These are phyloP conservation scores for Proterorhinus semilunaris DNA, from an alignment of 2,113 vertebrate genomes.

Conservation along the genomic window DNA sequence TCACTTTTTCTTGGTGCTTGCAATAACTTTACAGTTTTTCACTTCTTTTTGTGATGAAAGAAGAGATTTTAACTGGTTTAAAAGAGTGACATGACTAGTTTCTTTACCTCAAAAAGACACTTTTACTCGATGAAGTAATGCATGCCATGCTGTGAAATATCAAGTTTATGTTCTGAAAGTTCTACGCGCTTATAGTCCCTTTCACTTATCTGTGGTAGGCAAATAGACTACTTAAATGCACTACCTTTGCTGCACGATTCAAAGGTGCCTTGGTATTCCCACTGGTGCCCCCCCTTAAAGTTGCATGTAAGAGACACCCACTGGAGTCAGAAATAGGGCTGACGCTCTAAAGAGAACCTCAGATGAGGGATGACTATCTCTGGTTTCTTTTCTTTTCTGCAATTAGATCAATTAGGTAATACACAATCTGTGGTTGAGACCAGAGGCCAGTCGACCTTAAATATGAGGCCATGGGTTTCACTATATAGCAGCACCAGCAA, in stretches of 20 bases:
- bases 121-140: constrained; percentile 65
- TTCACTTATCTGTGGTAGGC: constrained; percentile 46
- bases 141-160: constrained; percentile 72
- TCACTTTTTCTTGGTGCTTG: constrained; percentile 75
- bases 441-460: constrained; percentile 50
- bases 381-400: constrained; percentile 75
- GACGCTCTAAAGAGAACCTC: constrained; percentile 69
- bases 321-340: constrained; percentile 80
- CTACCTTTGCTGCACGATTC: constrained; percentile 76
- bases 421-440: constrained; percentile 61
- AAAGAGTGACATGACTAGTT: constrained; percentile 71
- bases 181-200: constrained; percentile 46
- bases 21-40: constrained; percentile 71
- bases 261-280: constrained; percentile 79
- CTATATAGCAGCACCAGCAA: constrained; percentile 35
- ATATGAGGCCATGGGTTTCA: constrained; percentile 28
- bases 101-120: constrained; percentile 81
- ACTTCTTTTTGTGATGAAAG: constrained; percentile 65
- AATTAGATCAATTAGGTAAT: constrained; percentile 73
- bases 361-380: constrained; percentile 57
- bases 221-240: constrained; percentile 61
- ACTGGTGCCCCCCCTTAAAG: constrained; percentile 70
- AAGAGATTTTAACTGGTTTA: constrained; percentile 55
- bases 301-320: constrained; percentile 78
- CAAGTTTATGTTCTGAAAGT: constrained; percentile 43